Conservation (phyloP, 2,888 invertebrate genomes). For the Stenurella melanura region DNA sequence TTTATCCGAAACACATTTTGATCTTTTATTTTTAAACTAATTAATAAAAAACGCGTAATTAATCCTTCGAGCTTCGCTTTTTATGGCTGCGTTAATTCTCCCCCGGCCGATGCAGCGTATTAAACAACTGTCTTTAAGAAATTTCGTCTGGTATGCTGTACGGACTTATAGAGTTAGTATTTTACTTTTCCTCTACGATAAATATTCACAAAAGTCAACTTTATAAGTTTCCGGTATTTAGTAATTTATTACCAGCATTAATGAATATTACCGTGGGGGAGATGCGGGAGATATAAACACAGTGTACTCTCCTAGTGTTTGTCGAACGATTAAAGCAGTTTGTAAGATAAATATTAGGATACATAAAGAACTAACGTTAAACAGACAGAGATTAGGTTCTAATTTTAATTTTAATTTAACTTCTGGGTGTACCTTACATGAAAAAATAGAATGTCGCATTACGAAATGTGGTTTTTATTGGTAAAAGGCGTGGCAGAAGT, state of each 20-base stretch:
- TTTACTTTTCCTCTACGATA: constrained; percentile 48
- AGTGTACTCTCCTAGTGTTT: constrained; percentile 56
- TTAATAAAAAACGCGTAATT: constrained; percentile 27
- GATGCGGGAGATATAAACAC: constrained; percentile 51
- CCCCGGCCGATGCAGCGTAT: not conserved
- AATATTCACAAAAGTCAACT: constrained; percentile 53
- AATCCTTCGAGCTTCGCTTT: constrained; percentile 18
- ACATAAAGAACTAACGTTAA: constrained; percentile 62
- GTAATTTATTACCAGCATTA: constrained; percentile 52
- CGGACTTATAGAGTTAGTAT: constrained; percentile 40
- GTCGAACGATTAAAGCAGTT: constrained; percentile 63
- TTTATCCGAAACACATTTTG: constrained; percentile 21
- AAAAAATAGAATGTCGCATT: constrained; percentile 8
- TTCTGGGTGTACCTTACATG: constrained; percentile 28
- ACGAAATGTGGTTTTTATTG: not conserved
- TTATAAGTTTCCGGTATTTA: constrained; percentile 50
- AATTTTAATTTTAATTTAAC: constrained; percentile 46
- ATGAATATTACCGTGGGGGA: constrained; percentile 53
- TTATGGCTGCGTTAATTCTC: not conserved
- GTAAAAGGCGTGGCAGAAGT: not conserved
- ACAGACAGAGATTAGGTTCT: constrained; percentile 52
- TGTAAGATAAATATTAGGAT: constrained; percentile 65
- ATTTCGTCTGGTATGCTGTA: constrained; percentile 28
- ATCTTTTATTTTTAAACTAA: not conserved
- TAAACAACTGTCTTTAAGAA: constrained; percentile 41